Evolutionary conservation across 2,888 invertebrate genomes (phyloP).

Genomic region (Ochlodes sylvanus): DNA sequence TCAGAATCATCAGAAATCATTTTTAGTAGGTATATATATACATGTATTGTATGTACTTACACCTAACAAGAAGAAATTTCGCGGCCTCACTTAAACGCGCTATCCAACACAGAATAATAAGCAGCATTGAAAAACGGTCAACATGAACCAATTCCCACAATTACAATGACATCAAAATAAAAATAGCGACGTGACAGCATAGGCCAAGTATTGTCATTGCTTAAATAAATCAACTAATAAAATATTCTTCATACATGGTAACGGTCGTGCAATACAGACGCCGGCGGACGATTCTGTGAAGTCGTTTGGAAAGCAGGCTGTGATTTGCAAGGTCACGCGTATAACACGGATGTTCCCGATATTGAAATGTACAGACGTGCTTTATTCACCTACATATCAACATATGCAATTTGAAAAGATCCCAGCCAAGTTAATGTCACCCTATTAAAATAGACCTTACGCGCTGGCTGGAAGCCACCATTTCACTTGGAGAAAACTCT

Average conservation of each 20-base stretch:
- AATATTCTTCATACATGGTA: slow-evolving; percentile 73
- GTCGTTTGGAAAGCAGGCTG: slow-evolving; percentile 85
- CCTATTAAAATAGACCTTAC: slow-evolving; percentile 66
- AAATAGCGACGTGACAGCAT: slow-evolving; percentile 57
- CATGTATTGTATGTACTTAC: neutral
- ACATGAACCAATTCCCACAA: slow-evolving; percentile 47
- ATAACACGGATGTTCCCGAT: slow-evolving; percentile 85
- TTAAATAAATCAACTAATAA: slow-evolving; percentile 72
- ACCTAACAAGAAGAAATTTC: neutral
- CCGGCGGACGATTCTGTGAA: slow-evolving; percentile 78
- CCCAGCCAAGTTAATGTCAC: slow-evolving; percentile 58
- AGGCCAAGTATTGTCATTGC: slow-evolving; percentile 61
- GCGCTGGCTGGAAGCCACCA: slow-evolving; percentile 57
- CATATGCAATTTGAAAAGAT: slow-evolving; percentile 79
- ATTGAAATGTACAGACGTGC: slow-evolving; percentile 84
- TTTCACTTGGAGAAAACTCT: slow-evolving; percentile 65
- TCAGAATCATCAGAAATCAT: too few species aligned
- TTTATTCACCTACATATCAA: slow-evolving; percentile 85
- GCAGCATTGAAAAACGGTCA: slow-evolving; percentile 28
- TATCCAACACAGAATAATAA: slow-evolving; percentile 23
- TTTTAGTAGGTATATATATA: too few species aligned
- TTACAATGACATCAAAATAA: slow-evolving; percentile 54
- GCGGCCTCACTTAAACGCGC: slow-evolving; percentile 1
- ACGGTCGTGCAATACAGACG: slow-evolving; percentile 76
- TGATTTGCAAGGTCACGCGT: slow-evolving; percentile 85